A percentile compares a stretch with the other conserved stretches of the same genome.
These are phyloP conservation scores for Malurus melanocephalus DNA, from an alignment of 2,113 vertebrate genomes.

Conservation along the genomic window DNA sequence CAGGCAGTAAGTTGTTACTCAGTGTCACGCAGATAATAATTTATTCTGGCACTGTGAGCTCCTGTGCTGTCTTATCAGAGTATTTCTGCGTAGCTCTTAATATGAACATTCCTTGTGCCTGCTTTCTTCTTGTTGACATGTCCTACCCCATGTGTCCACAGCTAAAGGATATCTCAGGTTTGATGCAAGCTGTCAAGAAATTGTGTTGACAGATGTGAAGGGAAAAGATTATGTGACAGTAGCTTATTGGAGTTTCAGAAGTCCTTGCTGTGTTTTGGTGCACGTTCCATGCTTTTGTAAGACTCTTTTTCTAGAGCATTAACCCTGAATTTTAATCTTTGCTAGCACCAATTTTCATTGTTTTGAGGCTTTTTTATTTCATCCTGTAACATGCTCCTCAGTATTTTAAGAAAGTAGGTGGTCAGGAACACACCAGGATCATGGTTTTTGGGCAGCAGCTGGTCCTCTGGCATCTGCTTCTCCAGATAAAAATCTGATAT, in stretches of 20 bases:
- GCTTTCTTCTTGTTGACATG: background rate
- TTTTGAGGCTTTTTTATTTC: too few relatives aligned
- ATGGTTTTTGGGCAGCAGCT: background rate
- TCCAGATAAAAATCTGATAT: background rate
- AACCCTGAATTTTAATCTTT: background rate
- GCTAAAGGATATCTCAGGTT: background rate
- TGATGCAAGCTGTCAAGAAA: background rate
- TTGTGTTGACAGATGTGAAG: background rate
- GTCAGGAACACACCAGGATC: background rate
- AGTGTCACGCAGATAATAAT: background rate
- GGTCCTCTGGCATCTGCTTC: background rate
- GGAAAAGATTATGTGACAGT: background rate
- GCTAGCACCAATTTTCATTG: background rate
- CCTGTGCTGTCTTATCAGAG: background rate
- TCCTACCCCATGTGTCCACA: background rate
- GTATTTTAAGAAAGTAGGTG: background rate
- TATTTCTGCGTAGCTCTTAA: background rate
- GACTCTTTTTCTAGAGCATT: background rate
- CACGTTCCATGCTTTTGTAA: background rate
- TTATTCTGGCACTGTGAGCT: background rate
- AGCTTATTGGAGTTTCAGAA: background rate
- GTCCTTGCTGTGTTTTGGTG: background rate
- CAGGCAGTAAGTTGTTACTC: conserved; percentile 87
- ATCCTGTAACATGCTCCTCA: background rate
- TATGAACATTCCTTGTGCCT: background rate